These are phyloP conservation scores for Drosophila rubida DNA, from an alignment of 2,888 invertebrate species.

Conservation along the genomic window DNA sequence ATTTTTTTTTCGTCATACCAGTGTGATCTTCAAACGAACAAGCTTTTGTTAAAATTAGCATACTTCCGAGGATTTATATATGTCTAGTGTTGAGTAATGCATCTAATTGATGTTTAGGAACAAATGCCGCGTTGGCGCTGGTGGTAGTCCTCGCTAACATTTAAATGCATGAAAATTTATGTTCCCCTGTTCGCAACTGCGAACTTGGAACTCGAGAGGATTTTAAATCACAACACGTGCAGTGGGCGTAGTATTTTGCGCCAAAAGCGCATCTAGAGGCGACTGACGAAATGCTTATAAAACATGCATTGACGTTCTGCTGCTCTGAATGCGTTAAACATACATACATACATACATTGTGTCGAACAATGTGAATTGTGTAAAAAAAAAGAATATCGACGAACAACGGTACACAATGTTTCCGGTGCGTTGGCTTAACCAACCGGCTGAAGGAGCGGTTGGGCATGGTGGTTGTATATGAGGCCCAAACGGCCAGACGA, in stretches of 20 bases:
- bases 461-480: conserved; percentile 4
- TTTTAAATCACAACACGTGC: background rate
- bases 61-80: background rate
- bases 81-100: conserved; percentile 25
- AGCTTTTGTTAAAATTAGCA: too few species aligned
- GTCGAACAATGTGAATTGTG: conserved; percentile 51
- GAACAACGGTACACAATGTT: conserved; percentile 45
- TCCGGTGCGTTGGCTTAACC: conserved; percentile 58
- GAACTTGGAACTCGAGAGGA: background rate
- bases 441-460: conserved; percentile 8
- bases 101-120: background rate
- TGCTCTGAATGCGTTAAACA: conserved; percentile 37
- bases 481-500: conserved; percentile 40
- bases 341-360: conserved; percentile 30
- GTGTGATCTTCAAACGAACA: too few species aligned
- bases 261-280: conserved; percentile 20
- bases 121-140: conserved; percentile 4
- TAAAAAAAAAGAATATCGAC: conserved; percentile 19
- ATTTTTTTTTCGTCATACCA: too few species aligned
- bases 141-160: conserved; percentile 37
- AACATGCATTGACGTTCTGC: conserved; percentile 35
- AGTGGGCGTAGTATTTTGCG: conserved; percentile 20
- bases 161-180: conserved; percentile 18
- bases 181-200: background rate
- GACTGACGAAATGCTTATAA: conserved; percentile 33